A percentile compares a stretch with the other conserved stretches of the same genome.
phyloP scores from a whole-genome alignment of 2,113 vertebrate species.

The Myiozetetes cayanensis region DNA sequence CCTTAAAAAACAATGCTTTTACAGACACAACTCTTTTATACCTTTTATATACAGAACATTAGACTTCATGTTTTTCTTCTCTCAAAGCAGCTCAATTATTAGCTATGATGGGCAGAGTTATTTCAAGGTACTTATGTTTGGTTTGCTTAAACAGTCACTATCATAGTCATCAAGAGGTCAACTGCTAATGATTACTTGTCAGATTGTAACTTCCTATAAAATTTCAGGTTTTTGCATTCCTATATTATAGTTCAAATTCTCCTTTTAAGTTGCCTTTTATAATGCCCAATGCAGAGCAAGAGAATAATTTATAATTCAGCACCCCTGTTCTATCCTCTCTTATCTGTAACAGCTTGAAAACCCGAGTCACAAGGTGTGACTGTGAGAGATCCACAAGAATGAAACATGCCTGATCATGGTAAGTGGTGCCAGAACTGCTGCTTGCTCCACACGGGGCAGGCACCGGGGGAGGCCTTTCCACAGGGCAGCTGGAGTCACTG shows the following conservation, averaged over 20 bases:
- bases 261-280: not conserved
- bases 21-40: not conserved
- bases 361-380: not conserved
- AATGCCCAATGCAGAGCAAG: not conserved
- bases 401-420: conserved; percentile 83
- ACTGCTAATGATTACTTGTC: not conserved
- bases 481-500: conserved; percentile 86
- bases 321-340: not conserved
- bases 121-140: not conserved
- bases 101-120: not conserved
- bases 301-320: not conserved
- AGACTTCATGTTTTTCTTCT: not conserved
- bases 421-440: conserved; percentile 75
- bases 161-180: not conserved
- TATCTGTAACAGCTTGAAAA: not conserved
- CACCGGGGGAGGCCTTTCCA: conserved; percentile 87
- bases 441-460: conserved; percentile 84
- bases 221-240: not conserved
- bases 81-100: not conserved
- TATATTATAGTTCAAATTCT: not conserved
- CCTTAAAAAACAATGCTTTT: not conserved
- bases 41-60: not conserved
- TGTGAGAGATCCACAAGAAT: not conserved
- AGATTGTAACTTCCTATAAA: not conserved
- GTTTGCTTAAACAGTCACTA: not conserved